Conservation (phyloP, 2,113 vertebrate species). For the cat (Felis catus) region F.catus_Fca126_mat1.0 CM031419.1:44368501-44369000, state of each 20-base stretch:
- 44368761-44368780: not conserved
- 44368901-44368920: not conserved
- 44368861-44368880: not conserved
- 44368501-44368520: not conserved
- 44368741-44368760: not conserved
- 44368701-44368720: not conserved
- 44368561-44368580: not conserved
- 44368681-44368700: too few relatives aligned
- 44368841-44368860: not conserved
- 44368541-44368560: not conserved
- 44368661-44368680: not conserved
- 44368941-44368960: not conserved
- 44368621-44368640: not conserved
- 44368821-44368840: not conserved
- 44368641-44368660: not conserved
- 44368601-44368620: not conserved
- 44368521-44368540: not conserved
- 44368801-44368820: not conserved
- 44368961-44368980: not conserved
- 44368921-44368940: not conserved
- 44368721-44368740: not conserved
- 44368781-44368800: not conserved
- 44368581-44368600: not conserved
- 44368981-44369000: not conserved
- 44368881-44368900: not conserved